Evolutionary conservation across 2,797 vertebrate genomes (phyloP).

Genomic region (Brachymystax lenok): DNA sequence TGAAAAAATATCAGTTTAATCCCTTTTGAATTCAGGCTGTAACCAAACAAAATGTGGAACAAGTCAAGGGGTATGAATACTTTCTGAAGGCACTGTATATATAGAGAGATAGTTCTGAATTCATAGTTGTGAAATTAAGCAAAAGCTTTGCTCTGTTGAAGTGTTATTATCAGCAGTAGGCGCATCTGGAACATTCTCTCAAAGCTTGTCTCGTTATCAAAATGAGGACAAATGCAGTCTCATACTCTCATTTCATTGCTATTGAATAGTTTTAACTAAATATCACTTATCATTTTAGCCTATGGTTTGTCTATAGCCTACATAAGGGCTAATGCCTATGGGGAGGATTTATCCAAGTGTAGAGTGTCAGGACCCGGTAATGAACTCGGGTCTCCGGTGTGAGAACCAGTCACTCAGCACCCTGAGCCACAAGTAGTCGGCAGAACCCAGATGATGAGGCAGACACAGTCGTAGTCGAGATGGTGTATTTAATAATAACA

Average conservation of each 20-base stretch:
- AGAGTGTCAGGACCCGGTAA: too few species aligned
- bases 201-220: neutral
- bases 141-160: neutral
- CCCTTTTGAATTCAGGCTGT: too few species aligned
- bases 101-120: neutral
- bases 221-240: neutral
- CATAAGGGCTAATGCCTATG: neutral
- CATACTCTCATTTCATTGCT: neutral
- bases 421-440: too few species aligned
- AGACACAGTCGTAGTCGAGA: too few species aligned
- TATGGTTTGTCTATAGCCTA: neutral
- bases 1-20: too few species aligned
- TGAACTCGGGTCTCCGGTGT: too few species aligned
- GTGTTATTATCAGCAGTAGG: neutral
- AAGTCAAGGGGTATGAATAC: too few species aligned
- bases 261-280: neutral
- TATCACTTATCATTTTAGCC: neutral
- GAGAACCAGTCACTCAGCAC: too few species aligned
- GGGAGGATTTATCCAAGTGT: neutral
- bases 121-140: neutral
- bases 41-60: too few species aligned
- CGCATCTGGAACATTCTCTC: neutral
- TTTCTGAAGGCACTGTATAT: neutral
- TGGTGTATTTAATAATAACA: too few species aligned
- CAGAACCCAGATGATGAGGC: too few species aligned